Conservation (phyloP, 2,888 invertebrate species). For the Tenthredo distinguenda region DNA sequence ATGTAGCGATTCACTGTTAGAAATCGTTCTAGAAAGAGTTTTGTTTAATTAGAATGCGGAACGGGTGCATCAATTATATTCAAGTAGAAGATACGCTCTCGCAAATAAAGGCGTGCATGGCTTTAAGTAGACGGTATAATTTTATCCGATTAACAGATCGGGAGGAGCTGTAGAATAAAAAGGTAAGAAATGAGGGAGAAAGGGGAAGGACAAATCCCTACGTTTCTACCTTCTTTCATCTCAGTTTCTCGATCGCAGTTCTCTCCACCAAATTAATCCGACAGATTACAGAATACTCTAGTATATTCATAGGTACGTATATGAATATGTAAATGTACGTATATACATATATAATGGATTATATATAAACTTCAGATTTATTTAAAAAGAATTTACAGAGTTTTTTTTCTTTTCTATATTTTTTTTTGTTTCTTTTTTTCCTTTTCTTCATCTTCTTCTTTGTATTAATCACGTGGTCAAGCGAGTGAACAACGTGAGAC, state of each 20-base stretch:
- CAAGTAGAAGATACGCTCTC: conserved; percentile 14
- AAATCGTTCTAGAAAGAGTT: conserved; percentile 37
- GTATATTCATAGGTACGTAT: too few relatives aligned
- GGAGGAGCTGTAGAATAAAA: neutral
- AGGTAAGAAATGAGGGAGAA: neutral
- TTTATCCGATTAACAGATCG: neutral
- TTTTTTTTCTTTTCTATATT: conserved; percentile 69
- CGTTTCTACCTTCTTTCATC: neutral
- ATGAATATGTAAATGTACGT: neutral
- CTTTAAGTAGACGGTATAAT: neutral
- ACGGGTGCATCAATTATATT: conserved; percentile 22
- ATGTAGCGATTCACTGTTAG: neutral
- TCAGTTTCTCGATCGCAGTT: neutral
- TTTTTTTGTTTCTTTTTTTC: conserved; percentile 63
- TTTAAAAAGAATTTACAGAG: conserved; percentile 78
- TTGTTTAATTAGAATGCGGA: conserved; percentile 30
- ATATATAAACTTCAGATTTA: conserved; percentile 77
- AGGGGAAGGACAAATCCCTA: neutral
- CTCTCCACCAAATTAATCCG: neutral
- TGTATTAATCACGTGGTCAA: neutral
- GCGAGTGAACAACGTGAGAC: conserved; percentile 69
- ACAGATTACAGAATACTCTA: too few relatives aligned
- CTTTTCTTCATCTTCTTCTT: conserved; percentile 61
- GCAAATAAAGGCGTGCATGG: neutral
- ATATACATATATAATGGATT: neutral